Evolutionary conservation across 1,140 invertebrate species (phyloP), one percentile per base, ranked within the genome.

Genomic region (Polypedilum vanderplanki): DNA sequence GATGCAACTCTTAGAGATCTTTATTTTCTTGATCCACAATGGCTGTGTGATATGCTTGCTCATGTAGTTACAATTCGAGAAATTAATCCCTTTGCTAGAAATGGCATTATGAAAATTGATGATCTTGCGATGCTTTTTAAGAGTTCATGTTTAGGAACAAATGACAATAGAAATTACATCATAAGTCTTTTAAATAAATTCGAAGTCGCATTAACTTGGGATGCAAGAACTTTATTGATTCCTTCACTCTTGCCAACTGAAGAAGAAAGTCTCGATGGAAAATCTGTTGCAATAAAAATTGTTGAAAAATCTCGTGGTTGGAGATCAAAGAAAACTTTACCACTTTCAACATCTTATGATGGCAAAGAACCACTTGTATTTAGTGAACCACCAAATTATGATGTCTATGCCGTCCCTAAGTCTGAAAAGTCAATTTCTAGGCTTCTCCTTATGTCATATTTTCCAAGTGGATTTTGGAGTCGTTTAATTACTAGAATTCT

Each of bases 391-490:
- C 75, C 75, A 24, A 75, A 41, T 76, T 77, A 78, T 80, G 76
- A 77, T 74, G 77, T 57, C 22, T 65, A 64, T 65, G 17, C 22
- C 9, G 46, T 18, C 20, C 79, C 84, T 2, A 85, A 87, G 73
- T 83, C 85, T 0, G 87, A 87, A 40, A 84, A 84, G 15, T 84
- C 87, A 0, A 86, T 92, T 9, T 87, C 89, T 0, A 83, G 95
- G 8, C 83, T 96, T 33, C 83, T 96, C 3, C 83, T 96, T 1
- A 93, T 99, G 88, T 96, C 96, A 0, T 99, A 99, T 83, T 95
- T 99, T 81, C 98, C 98, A 0, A 94, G 93, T 77, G 98, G 98
- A 0, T 99, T 99, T 83, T 99, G 97, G 98, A 94, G 97, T 0
- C 85, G 97, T 9, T 86, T 99, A 3, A 95, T 97, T 12, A 96